Conservation (phyloP, 2,888 invertebrate species). For the Prosopocoilus inquinatus region DNA sequence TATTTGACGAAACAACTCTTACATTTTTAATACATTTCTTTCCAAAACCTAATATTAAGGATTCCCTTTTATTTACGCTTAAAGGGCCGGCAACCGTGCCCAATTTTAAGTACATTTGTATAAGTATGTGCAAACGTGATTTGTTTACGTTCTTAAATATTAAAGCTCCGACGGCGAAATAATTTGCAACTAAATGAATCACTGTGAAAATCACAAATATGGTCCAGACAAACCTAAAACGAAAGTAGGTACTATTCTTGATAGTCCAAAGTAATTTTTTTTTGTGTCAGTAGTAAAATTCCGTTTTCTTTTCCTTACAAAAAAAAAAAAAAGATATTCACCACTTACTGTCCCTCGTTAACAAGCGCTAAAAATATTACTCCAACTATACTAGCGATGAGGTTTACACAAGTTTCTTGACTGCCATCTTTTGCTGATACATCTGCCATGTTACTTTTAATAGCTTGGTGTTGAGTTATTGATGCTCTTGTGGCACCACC, state of each 20-base stretch:
- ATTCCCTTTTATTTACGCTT: slow-evolving; percentile 70
- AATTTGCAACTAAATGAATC: slow-evolving; percentile 85
- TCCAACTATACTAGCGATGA: slow-evolving; percentile 78
- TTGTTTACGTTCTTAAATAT: slow-evolving; percentile 79
- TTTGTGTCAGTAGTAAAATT: neutral
- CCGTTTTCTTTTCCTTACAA: neutral
- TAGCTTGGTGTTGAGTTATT: slow-evolving; percentile 90
- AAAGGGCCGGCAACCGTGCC: slow-evolving; percentile 63
- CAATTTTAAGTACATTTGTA: slow-evolving; percentile 65
- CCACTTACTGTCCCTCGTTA: slow-evolving; percentile 52
- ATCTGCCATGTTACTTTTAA: slow-evolving; percentile 88
- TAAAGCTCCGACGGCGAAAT: slow-evolving; percentile 79
- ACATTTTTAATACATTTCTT: slow-evolving; percentile 38
- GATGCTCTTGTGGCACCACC: slow-evolving; percentile 92
- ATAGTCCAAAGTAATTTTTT: too few species aligned
- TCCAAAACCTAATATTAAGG: slow-evolving; percentile 61
- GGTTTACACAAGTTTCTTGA: slow-evolving; percentile 94
- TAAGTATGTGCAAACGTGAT: slow-evolving; percentile 68
- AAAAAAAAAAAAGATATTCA: slow-evolving; percentile 6
- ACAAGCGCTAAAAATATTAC: slow-evolving; percentile 70
- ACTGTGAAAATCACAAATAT: slow-evolving; percentile 72
- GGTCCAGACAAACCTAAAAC: slow-evolving; percentile 67
- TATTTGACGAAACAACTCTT: slow-evolving; percentile 19
- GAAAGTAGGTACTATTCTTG: neutral
- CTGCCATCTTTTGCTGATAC: slow-evolving; percentile 93